Evolutionary conservation across 2,888 invertebrate genomes (phyloP), one percentile per base, ranked within the genome.

Genomic region (Drosophila eohydei): DNA sequence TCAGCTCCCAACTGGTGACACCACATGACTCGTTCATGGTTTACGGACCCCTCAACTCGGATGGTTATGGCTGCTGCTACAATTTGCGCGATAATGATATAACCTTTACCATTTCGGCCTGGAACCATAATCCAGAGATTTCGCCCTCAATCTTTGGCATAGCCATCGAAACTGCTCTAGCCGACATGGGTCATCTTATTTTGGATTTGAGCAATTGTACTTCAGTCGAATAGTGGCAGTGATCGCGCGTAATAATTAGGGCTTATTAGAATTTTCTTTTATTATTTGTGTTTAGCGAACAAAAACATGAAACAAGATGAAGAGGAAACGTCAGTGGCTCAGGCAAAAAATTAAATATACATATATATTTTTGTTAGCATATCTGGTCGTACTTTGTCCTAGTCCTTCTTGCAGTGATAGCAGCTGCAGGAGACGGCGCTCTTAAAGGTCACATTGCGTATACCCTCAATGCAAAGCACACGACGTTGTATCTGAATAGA

Each of bases 61-160:
- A 98, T 92, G 98, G 98, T 14, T 99, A 98, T 92, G 97, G 97
- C 7, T 96, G 97, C 83, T 98, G 98, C 93, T 99, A 99, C 93
- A 99, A 98, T 93, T 98, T 98, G 6, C 95, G 97, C 58, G 93
- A 94, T 50, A 93, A 95, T 32, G 95, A 96, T 89, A 95, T 98
- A 32, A 95, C 95, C 90, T 95, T 97, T 90, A 95, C 95, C 1
- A 94, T 96, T 1, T 94, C 96, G 0, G 95, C 96, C 11, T 96
- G 96, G 93, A 93, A 92, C 30, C 93, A 94, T 16, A 93, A 95
- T 89, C 91, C 94, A 0, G 94, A 94, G 60, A 96, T 96, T 0
- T 93, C 94, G 89, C 94, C 95, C 21, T 11, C 9, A 2, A 21
- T 5, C 4, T 87, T 48, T 44, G 69, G 41, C 28, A 38, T 43